These are phyloP conservation scores for Pseudopipra pipra DNA, from an alignment of 2,113 vertebrate genomes.

Conservation along the genomic window DNA sequence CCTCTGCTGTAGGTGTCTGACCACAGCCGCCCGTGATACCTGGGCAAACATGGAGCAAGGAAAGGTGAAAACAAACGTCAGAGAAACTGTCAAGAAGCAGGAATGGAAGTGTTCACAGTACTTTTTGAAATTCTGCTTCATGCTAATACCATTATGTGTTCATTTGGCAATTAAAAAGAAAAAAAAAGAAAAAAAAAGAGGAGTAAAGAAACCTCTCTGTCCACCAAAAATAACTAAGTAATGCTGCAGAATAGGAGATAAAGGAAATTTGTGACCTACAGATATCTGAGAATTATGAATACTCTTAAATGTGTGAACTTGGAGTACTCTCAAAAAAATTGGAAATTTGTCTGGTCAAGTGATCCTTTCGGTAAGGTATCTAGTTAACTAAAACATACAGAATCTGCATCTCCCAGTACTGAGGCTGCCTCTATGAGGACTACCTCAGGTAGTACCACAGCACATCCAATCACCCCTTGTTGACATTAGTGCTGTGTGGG, in stretches of 20 bases:
- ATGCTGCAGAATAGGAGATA: neutral
- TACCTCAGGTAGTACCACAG: neutral
- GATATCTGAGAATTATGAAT: neutral
- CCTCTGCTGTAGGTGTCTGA: neutral
- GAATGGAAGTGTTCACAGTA: neutral
- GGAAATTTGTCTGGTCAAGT: neutral
- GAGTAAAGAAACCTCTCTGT: neutral
- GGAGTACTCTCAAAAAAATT: neutral
- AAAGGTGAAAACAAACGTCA: neutral
- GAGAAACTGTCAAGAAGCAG: neutral
- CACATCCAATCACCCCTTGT: too few species aligned
- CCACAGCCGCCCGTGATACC: neutral
- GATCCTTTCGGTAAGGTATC: neutral
- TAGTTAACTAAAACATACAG: neutral
- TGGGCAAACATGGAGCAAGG: neutral
- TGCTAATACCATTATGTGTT: neutral
- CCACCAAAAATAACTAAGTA: neutral
- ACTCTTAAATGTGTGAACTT: neutral
- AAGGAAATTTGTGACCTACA: neutral
- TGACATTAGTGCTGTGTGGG: rapidly evolving
- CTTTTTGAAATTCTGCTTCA: neutral
- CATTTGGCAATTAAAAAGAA: neutral
- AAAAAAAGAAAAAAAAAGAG: rapidly evolving
- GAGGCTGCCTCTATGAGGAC: neutral
- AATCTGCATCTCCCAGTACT: neutral